A percentile compares a stretch with the other conserved stretches of the same genome.
phyloP scores from a whole-genome alignment of 2,113 vertebrate species.

The Numida meleagris region DNA sequence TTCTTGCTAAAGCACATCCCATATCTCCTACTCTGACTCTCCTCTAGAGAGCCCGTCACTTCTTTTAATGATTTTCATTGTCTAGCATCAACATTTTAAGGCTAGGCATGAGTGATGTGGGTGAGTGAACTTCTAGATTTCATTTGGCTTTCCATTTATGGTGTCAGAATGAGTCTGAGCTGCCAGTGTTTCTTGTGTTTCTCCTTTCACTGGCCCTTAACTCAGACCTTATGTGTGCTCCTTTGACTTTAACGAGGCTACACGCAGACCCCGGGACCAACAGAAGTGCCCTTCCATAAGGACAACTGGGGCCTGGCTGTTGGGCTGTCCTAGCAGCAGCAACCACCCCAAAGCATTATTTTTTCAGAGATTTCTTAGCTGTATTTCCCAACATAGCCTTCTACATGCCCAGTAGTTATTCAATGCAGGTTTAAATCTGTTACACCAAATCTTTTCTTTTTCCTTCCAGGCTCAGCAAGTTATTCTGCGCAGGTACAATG shows the following conservation, averaged over 20 bases:
- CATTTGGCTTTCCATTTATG: constrained; percentile 30
- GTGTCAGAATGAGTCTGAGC: neutral
- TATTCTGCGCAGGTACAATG: neutral
- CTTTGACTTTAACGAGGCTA: neutral
- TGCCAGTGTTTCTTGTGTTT: neutral
- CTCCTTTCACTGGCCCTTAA: neutral
- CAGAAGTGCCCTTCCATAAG: neutral
- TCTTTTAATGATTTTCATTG: constrained; percentile 48
- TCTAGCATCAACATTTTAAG: constrained; percentile 15
- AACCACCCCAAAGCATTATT: neutral
- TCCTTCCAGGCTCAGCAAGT: neutral
- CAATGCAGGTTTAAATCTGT: neutral
- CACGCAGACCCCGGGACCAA: neutral
- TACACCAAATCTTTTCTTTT: neutral
- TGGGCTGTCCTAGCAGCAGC: neutral
- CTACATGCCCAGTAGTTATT: neutral
- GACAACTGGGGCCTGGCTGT: neutral
- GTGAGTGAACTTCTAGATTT: constrained; percentile 45
- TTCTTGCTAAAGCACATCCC: constrained; percentile 44
- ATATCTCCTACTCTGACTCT: neutral
- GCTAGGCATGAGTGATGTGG: constrained; percentile 33
- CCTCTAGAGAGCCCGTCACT: constrained; percentile 44
- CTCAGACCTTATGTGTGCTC: neutral
- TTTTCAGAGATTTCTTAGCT: neutral
- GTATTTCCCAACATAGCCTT: neutral